Conservation (phyloP, 1,140 invertebrate genomes). For the Leptoteleia sp. region DNA sequence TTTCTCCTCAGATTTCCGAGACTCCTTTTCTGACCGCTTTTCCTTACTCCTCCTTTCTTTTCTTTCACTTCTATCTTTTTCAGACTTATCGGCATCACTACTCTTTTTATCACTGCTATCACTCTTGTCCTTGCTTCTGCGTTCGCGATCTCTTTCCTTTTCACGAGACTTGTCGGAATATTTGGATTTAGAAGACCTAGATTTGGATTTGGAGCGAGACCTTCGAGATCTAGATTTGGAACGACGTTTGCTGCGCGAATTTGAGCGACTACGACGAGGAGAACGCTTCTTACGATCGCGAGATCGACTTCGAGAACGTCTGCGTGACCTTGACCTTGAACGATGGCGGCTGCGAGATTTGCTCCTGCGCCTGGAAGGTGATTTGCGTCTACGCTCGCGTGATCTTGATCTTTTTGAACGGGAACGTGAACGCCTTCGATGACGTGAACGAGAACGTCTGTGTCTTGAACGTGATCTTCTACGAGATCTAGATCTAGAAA, state of each 20-base stretch:
- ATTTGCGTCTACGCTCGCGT: conserved; percentile 78
- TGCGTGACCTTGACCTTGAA: conserved; percentile 76
- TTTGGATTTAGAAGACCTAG: conserved; percentile 77
- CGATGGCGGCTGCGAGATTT: conserved; percentile 75
- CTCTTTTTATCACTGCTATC: conserved; percentile 78
- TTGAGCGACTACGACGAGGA: conserved; percentile 77
- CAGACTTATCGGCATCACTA: conserved; percentile 71
- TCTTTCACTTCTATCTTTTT: conserved; percentile 72
- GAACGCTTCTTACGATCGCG: conserved; percentile 75
- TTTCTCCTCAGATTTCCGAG: conserved; percentile 57
- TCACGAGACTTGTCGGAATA: conserved; percentile 80
- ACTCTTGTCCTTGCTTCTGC: conserved; percentile 78
- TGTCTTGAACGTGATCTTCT: conserved; percentile 84
- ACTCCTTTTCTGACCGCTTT: conserved; percentile 77
- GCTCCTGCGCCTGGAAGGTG: conserved; percentile 77
- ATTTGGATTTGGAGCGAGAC: conserved; percentile 79
- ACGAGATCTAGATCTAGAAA: conserved; percentile 84
- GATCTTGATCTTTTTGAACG: conserved; percentile 82
- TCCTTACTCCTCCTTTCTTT: conserved; percentile 75
- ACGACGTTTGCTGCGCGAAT: conserved; percentile 82
- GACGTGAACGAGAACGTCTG: conserved; percentile 80
- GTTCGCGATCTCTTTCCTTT: conserved; percentile 73
- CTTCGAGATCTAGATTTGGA: conserved; percentile 77
- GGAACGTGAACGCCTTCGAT: conserved; percentile 78
- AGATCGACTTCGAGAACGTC: conserved; percentile 81